Percentiles rank a stretch among this genome's conserved stretches.
phyloP scores from a whole-genome alignment of 2,888 invertebrate species.

The Ceratothoa steindachneri region DNA sequence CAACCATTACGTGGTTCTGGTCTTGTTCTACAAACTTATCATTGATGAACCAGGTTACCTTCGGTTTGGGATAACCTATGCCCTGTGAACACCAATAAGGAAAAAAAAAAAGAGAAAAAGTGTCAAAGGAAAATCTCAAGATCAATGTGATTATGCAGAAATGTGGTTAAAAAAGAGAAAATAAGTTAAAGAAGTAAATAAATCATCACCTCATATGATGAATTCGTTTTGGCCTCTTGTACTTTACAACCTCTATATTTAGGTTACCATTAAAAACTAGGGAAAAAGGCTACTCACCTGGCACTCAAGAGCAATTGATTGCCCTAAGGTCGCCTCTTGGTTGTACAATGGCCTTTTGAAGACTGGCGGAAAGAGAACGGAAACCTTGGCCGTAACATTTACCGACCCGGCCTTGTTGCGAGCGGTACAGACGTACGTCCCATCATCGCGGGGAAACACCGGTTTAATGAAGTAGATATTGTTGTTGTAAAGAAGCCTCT shows the following conservation, averaged over 20 bases:
- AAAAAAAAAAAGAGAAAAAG: constrained; percentile 14
- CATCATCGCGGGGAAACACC: constrained; percentile 81
- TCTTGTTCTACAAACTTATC: constrained; percentile 67
- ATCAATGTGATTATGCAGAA: too few species aligned
- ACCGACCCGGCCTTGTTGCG: constrained; percentile 79
- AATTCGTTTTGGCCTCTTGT: too few species aligned
- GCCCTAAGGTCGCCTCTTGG: constrained; percentile 29
- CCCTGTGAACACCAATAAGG: constrained; percentile 41
- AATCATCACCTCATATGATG: too few species aligned
- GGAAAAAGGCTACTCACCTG: too few species aligned
- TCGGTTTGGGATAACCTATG: constrained; percentile 75
- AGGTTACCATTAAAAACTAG: too few species aligned
- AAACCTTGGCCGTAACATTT: constrained; percentile 21
- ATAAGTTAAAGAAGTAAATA: too few species aligned
- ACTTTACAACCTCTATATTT: too few species aligned
- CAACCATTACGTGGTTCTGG: constrained; percentile 79
- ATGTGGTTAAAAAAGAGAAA: too few species aligned
- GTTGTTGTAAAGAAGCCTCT: constrained; percentile 80
- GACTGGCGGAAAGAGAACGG: constrained; percentile 31
- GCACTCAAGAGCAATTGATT: constrained; percentile 39
- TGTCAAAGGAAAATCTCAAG: too few species aligned
- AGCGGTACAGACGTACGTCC: constrained; percentile 89
- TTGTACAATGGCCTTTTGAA: constrained; percentile 32
- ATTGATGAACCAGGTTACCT: constrained; percentile 79
- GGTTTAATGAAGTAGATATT: constrained; percentile 89